Evolutionary conservation across 30 jellyfish, hydroid and myxozoan species (phyloP).

Genomic region (Turritopsis dohrnii): DNA sequence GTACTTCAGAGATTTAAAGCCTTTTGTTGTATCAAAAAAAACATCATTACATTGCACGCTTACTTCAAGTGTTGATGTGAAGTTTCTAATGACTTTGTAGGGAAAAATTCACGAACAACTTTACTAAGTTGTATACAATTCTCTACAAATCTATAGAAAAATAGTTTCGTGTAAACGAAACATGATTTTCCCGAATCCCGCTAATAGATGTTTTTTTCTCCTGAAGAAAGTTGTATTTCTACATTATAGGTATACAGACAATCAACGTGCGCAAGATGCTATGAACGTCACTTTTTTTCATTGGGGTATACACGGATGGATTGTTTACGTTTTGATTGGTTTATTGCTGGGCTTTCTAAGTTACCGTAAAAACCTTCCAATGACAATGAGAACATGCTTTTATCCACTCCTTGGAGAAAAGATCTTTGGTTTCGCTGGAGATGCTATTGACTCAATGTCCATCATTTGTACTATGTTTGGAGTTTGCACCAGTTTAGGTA

Average conservation of each 20-base stretch:
- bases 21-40: no score
- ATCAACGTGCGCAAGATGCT: conserved; percentile 96
- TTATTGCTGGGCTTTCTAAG: conserved; percentile 65
- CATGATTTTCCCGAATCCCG: no score
- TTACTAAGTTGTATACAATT: no score
- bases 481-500: conserved; percentile 90
- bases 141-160: no score
- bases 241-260: conserved; percentile 64
- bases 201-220: background rate
- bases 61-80: no score
- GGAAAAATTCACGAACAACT: no score
- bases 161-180: no score
- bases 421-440: conserved; percentile 79
- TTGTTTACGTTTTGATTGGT: conserved; percentile 76
- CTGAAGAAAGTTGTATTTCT: background rate
- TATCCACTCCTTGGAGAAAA: conserved; percentile 89
- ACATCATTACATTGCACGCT: no score
- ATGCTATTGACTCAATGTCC: conserved; percentile 68
- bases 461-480: conserved; percentile 88
- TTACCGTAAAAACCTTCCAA: conserved; percentile 71
- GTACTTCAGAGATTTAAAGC: no score
- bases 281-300: conserved; percentile 75
- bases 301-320: conserved; percentile 96
- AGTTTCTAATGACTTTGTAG: no score
- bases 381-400: conserved; percentile 87